Evolutionary conservation across 2,888 invertebrate species (phyloP).

Genomic region (Zygogramma bicolorata): DNA sequence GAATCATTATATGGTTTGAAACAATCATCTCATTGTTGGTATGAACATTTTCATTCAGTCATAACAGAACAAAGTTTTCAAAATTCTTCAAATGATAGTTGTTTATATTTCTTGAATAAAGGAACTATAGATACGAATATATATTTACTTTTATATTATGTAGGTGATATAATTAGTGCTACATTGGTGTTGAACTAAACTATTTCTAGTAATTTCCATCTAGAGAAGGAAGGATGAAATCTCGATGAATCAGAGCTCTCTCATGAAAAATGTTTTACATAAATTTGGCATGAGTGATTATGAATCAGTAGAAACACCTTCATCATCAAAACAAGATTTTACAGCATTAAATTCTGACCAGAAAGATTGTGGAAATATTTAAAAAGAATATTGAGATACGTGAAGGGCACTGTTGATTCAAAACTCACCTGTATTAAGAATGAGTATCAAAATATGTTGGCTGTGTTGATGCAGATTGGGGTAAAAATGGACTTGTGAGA

Average conservation of each 20-base stretch:
- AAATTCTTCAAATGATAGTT: constrained; percentile 14
- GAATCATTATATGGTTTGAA: no score
- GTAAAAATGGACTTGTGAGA: constrained; percentile 38
- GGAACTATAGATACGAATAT: constrained; percentile 6
- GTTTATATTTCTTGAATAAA: constrained; percentile 23
- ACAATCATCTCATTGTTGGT: no score
- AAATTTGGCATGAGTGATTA: constrained; percentile 51
- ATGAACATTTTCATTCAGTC: no score
- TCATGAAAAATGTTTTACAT: constrained; percentile 47
- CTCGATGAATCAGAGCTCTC: constrained; percentile 34
- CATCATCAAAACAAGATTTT: constrained; percentile 49
- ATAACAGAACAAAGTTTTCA: no score
- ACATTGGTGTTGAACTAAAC: background rate
- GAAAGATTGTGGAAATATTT: constrained; percentile 49
- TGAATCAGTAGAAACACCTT: constrained; percentile 44
- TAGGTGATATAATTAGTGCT: constrained; percentile 10
- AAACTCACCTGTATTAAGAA: no score
- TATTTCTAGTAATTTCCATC: constrained; percentile 34
- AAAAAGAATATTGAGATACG: no score
- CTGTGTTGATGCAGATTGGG: constrained; percentile 55
- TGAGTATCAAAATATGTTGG: constrained; percentile 50
- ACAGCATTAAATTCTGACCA: no score
- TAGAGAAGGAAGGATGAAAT: constrained; percentile 32
- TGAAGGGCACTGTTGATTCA: no score
- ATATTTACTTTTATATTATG: constrained; percentile 17